Evolutionary conservation across 2,113 vertebrate species (phyloP).

Genomic region (Mormyrus lacerda): DNA sequence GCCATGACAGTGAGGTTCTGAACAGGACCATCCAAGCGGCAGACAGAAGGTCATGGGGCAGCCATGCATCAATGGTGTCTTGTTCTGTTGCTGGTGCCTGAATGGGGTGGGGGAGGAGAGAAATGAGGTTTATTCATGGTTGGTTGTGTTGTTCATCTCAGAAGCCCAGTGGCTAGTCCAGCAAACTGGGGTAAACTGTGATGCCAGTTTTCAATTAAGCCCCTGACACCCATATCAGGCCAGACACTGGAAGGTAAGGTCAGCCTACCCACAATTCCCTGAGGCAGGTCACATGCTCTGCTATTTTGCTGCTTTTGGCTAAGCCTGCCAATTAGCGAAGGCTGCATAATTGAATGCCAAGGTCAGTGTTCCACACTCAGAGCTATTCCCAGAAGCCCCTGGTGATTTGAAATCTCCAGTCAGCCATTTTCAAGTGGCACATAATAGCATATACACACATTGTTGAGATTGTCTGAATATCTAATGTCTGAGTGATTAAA

Average conservation of each 20-base stretch:
- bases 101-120: background rate
- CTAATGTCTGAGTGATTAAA: background rate
- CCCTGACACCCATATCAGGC: background rate
- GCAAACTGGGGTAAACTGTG: background rate
- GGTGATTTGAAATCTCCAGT: background rate
- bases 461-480: background rate
- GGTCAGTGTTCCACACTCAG: background rate
- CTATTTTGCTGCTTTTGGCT: background rate
- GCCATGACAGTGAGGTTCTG: background rate
- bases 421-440: background rate
- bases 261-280: background rate
- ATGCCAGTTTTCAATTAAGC: slow-evolving; percentile 2
- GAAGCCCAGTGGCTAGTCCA: background rate
- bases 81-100: background rate
- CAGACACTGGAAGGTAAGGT: background rate
- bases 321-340: background rate
- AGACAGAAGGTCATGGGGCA: background rate
- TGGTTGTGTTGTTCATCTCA: background rate
- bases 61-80: background rate
- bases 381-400: background rate
- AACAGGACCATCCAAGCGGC: background rate
- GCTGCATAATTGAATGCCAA: background rate
- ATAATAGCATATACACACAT: background rate
- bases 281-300: background rate
- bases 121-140: background rate